Conservation (phyloP, 2,888 invertebrate species). For the Malachius bipustulatus region DNA sequence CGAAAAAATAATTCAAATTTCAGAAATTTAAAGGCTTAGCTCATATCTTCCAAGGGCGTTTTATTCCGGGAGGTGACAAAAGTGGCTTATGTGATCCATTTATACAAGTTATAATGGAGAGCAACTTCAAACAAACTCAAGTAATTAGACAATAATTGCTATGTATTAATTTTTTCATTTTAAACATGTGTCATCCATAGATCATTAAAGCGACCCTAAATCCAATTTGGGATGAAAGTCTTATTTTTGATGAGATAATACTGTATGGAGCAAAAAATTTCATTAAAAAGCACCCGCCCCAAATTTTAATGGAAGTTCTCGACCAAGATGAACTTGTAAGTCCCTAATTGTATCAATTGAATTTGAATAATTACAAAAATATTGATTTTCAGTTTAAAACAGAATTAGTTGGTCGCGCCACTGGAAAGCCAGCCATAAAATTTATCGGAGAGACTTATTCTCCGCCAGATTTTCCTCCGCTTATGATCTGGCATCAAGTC, state of each 20-base stretch:
- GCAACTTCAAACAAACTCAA: slow-evolving; percentile 33
- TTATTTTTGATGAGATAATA: slow-evolving; percentile 38
- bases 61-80: slow-evolving; percentile 43
- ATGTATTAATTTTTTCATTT: slow-evolving; percentile 9
- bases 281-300: slow-evolving; percentile 35
- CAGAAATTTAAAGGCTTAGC: slow-evolving; percentile 48
- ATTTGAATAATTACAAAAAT: not conserved
- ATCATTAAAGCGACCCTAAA: slow-evolving; percentile 35
- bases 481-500: slow-evolving; percentile 37
- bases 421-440: slow-evolving; percentile 35
- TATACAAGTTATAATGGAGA: slow-evolving; percentile 34
- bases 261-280: slow-evolving; percentile 34
- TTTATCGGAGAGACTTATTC: slow-evolving; percentile 27
- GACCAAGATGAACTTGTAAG: slow-evolving; percentile 39
- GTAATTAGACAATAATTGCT: slow-evolving; percentile 26
- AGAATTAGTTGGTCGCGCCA: slow-evolving; percentile 33
- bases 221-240: slow-evolving; percentile 50
- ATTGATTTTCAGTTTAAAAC: not conserved
- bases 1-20: too few relatives aligned
- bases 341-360: slow-evolving; percentile 11
- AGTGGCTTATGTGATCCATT: slow-evolving; percentile 43
- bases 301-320: slow-evolving; percentile 36
- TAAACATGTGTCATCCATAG: slow-evolving; percentile 14
- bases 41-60: slow-evolving; percentile 57
- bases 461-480: slow-evolving; percentile 30